phyloP scores from a whole-genome alignment of 2,888 invertebrate genomes.

The Zaprionus bogoriensis region DNA sequence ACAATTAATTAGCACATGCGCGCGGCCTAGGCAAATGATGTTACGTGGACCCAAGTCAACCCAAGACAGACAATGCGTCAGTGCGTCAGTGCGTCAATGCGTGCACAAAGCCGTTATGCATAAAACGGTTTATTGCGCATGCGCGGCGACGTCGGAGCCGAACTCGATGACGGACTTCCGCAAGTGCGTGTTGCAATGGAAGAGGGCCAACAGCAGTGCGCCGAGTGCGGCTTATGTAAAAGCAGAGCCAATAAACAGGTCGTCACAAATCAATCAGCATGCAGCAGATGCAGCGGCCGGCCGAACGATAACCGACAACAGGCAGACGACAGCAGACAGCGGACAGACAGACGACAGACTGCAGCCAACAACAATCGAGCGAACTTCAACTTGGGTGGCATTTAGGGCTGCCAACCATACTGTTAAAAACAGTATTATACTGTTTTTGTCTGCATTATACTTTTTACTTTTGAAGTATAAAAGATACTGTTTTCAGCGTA shows the following conservation, averaged over 20 bases:
- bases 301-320: background rate
- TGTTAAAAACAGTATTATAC: too few species aligned
- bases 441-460: too few species aligned
- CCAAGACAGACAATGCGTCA: constrained; percentile 12
- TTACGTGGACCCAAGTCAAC: constrained; percentile 49
- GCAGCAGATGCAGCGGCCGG: constrained; percentile 49
- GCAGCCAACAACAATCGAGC: too few species aligned
- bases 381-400: too few species aligned
- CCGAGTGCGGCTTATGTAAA: constrained; percentile 61
- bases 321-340: too few species aligned
- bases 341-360: too few species aligned
- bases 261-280: constrained; percentile 65
- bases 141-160: constrained; percentile 35
- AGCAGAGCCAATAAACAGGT: constrained; percentile 55
- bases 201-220: constrained; percentile 3
- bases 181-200: constrained; percentile 62
- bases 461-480: too few species aligned
- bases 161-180: constrained; percentile 66
- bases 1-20: constrained; percentile 63
- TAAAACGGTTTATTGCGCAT: constrained; percentile 72
- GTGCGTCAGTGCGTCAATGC: constrained; percentile 29
- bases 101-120: constrained; percentile 68
- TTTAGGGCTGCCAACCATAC: too few species aligned
- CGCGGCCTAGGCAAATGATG: constrained; percentile 44
- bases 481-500: too few species aligned